Evolutionary conservation across 2,888 invertebrate species (phyloP), one percentile per base, ranked within the genome.

Genomic region (Tachina fera): DNA sequence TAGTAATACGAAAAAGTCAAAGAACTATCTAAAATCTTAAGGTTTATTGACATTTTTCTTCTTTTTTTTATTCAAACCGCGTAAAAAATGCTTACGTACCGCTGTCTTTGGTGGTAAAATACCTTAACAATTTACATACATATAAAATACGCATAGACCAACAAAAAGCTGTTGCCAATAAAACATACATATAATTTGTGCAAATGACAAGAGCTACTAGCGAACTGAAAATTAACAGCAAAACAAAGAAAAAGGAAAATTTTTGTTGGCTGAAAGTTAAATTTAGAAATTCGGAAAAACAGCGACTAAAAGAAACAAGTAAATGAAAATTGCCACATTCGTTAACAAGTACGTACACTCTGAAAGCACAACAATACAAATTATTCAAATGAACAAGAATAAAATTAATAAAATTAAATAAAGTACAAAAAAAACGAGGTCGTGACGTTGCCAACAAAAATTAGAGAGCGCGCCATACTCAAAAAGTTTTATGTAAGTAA

Each of bases 231-330:
- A 71, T 8, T 8, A 76, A 47, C 49, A 49, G 41, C 60, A 45
- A 70, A 70, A 63, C 19, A 76, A 60, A 80, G 39, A 43, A 45
- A 70, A 76, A 47, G 68, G 31, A 74, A 78, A 71, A 61, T 78
- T 86, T 76, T 86, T 76, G 49, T 83, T 83, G 86, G 86, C 86
- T 86, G 61, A 86, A 72, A 65, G 67, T 72, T 86, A 86, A 80
- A 83, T 68, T 76, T 86, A 86, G 86, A 86, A 76, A 61, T 83
- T 83, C 83, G 70, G 75, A 79, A 79, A 84, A 84, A 41, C 45
- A 58, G 51, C 58, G 68, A 60, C 43, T 22, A 81, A 53, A 63
- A 61, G 60, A 68, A 72, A 77, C 47, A 77, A 77, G 58, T 82
- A 67, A 83, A 72, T 81, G 74, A 67, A 74, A 80, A 79, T 78